phyloP scores from a whole-genome alignment of 2,888 invertebrate genomes.

The Melanostoma mellinum region DNA sequence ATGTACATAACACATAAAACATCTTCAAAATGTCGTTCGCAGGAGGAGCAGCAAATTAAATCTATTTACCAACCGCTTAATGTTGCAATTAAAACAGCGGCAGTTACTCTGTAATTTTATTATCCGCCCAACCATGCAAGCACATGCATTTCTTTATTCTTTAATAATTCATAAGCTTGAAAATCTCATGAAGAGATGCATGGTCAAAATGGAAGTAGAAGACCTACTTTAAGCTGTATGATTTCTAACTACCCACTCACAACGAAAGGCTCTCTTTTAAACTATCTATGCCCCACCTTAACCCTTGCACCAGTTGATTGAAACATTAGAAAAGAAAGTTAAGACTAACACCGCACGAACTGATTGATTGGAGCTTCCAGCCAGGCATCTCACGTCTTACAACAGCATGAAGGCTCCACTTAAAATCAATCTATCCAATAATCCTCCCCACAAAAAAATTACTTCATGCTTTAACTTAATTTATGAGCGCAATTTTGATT shows the following conservation, averaged over 20 bases:
- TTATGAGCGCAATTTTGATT: conserved; percentile 62
- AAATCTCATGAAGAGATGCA: conserved; percentile 2
- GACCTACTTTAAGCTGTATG: conserved; percentile 9
- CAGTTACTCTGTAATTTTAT: conserved; percentile 41
- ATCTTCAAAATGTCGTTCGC: conserved; percentile 15
- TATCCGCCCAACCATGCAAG: neutral
- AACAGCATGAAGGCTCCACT: conserved; percentile 23
- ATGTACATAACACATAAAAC: too few species aligned
- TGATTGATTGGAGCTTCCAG: conserved; percentile 32
- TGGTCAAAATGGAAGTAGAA: conserved; percentile 34
- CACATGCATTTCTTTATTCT: neutral
- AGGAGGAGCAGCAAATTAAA: conserved; percentile 33
- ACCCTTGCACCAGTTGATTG: conserved; percentile 52
- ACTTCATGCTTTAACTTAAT: conserved; percentile 57
- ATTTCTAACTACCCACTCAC: neutral
- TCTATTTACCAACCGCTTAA: conserved; percentile 56
- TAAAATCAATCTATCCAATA: conserved; percentile 46
- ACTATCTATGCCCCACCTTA: conserved; percentile 26
- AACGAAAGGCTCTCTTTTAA: conserved; percentile 7
- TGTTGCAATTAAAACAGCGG: conserved; percentile 55
- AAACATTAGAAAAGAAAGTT: conserved; percentile 67
- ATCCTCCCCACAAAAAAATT: conserved; percentile 29
- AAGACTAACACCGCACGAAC: conserved; percentile 35
- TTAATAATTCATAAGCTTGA: conserved; percentile 54
- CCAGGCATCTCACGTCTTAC: conserved; percentile 10